A percentile compares a stretch with the other conserved stretches of the same genome.
Conservation (phyloP, 2,797 vertebrate genomes). For the Ispidina picta region DNA sequence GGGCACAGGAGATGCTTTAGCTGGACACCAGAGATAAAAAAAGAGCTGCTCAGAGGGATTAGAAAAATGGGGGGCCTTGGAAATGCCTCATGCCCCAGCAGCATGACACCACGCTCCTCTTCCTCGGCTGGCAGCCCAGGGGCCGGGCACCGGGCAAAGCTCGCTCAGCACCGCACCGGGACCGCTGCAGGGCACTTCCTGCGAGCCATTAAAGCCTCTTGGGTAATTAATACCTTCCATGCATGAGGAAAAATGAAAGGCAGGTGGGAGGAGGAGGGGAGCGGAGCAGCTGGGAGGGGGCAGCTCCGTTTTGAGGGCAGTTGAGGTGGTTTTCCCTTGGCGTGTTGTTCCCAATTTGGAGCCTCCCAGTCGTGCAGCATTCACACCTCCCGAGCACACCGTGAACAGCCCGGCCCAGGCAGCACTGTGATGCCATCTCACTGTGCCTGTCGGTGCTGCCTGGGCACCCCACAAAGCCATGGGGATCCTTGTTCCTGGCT, state of each 20-base stretch:
- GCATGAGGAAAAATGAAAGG: slow-evolving; percentile 44
- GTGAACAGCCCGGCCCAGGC: not conserved
- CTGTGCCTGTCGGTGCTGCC: not conserved
- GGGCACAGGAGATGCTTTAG: not conserved
- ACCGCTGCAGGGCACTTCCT: slow-evolving; percentile 39
- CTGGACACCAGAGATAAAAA: not conserved
- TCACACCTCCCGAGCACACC: not conserved
- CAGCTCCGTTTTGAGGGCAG: not conserved
- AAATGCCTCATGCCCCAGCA: not conserved
- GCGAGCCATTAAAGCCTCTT: not conserved
- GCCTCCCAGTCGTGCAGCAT: fast-evolving
- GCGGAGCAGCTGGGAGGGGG: not conserved
- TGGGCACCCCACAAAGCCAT: fast-evolving
- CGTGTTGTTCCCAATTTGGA: fast-evolving
- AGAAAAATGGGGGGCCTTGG: not conserved
- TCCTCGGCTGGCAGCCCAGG: not conserved
- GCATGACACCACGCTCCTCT: not conserved
- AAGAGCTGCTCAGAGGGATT: not conserved
- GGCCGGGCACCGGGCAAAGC: not conserved
- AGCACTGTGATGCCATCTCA: fast-evolving
- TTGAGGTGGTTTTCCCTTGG: not conserved
- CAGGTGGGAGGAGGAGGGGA: slow-evolving; percentile 30
- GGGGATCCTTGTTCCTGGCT: not conserved
- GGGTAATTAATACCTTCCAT: slow-evolving; percentile 63
- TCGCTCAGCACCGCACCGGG: fast-evolving